A percentile compares a stretch with the other conserved stretches of the same genome.
Conservation (phyloP, 1,140 invertebrate genomes). For the Drosophila funebris region DNA sequence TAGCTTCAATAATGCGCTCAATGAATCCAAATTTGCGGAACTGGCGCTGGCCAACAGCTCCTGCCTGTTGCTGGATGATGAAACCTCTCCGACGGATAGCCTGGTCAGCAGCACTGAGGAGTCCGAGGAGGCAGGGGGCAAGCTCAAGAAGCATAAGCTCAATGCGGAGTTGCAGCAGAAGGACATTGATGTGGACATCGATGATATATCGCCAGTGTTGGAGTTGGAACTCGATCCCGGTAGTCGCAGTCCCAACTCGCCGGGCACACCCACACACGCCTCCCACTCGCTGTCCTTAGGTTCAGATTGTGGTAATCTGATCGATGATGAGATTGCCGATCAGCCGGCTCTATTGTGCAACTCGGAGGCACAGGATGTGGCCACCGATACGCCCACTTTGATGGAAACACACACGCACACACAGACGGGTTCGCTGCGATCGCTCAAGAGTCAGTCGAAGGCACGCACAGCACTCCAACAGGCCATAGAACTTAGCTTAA, state of each 20-base stretch:
- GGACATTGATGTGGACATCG: slow-evolving; percentile 73
- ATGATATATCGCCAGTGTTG: slow-evolving; percentile 79
- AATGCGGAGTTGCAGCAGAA: slow-evolving; percentile 80
- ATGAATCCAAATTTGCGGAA: slow-evolving; percentile 90
- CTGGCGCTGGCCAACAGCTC: slow-evolving; percentile 89
- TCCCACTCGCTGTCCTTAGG: slow-evolving; percentile 89
- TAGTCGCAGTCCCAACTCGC: slow-evolving; percentile 85
- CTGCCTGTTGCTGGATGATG: slow-evolving; percentile 88
- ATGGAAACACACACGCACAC: slow-evolving; percentile 71
- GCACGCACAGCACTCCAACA: slow-evolving; percentile 72
- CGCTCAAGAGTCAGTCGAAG: slow-evolving; percentile 74
- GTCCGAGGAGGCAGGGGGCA: slow-evolving; percentile 84
- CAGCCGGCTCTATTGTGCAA: slow-evolving; percentile 93
- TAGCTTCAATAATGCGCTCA: slow-evolving; percentile 85
- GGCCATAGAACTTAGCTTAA: slow-evolving; percentile 81
- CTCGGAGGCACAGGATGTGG: slow-evolving; percentile 67
- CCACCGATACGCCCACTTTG: slow-evolving; percentile 75
- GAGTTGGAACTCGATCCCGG: slow-evolving; percentile 64
- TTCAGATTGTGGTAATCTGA: slow-evolving; percentile 88
- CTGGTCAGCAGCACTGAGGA: slow-evolving; percentile 89
- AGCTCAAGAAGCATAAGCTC: slow-evolving; percentile 82
- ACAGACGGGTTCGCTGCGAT: slow-evolving; percentile 69
- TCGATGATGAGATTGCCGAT: slow-evolving; percentile 95
- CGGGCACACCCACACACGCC: slow-evolving; percentile 90
- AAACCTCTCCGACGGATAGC: slow-evolving; percentile 92